Percentiles rank a stretch among this genome's conserved stretches.
Conservation (phyloP, 2,888 invertebrate species). For the Euproctis similis region DNA sequence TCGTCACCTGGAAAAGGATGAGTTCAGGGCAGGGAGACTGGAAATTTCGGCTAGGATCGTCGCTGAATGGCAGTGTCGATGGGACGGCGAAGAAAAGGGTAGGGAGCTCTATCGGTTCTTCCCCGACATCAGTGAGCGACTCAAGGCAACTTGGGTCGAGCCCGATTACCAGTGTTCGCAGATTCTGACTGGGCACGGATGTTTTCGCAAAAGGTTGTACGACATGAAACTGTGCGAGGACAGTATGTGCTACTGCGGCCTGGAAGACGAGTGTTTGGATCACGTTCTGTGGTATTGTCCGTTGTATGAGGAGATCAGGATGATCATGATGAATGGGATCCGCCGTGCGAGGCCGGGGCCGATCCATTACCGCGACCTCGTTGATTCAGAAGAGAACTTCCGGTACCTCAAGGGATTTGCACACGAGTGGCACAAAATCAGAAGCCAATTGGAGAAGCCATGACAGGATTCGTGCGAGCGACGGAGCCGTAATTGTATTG, state of each 20-base stretch:
- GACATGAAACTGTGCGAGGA: neutral
- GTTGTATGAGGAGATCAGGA: neutral
- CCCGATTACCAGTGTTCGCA: conserved; percentile 1
- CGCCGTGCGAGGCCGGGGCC: neutral
- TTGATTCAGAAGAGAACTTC: neutral
- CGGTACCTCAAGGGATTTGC: neutral
- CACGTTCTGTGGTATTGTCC: conserved; percentile 1
- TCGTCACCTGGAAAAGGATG: neutral
- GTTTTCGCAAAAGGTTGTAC: no score
- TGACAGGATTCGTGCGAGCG: neutral
- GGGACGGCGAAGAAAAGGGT: neutral
- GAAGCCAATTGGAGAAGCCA: neutral
- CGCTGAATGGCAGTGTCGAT: neutral
- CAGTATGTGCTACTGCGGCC: neutral
- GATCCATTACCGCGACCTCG: neutral
- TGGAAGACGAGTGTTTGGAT: neutral
- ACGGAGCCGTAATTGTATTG: neutral
- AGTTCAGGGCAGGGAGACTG: neutral
- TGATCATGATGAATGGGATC: neutral
- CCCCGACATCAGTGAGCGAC: neutral
- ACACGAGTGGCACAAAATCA: neutral
- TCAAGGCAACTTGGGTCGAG: no score
- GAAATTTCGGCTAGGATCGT: neutral
- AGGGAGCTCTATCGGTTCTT: neutral
- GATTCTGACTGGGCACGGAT: neutral